Percentiles rank a stretch among this genome's conserved stretches.
Conservation (phyloP, 2,797 vertebrate genomes). For the Antrozous pallidus region DNA sequence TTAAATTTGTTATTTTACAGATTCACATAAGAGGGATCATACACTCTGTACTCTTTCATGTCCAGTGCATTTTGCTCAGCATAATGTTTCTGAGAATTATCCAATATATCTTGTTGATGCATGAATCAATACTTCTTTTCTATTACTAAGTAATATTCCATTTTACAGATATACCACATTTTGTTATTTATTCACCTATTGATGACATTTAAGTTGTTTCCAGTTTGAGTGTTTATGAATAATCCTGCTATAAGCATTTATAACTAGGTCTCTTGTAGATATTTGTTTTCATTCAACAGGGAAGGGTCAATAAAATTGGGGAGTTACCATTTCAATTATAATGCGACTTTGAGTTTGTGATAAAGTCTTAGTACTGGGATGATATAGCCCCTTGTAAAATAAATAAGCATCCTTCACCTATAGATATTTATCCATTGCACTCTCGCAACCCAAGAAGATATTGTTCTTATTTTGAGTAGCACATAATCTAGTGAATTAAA, state of each 20-base stretch:
- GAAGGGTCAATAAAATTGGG: not conserved
- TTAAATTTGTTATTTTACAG: not conserved
- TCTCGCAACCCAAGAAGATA: not conserved
- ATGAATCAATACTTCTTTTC: not conserved
- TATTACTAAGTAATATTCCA: not conserved
- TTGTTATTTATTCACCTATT: not conserved
- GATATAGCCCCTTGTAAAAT: not conserved
- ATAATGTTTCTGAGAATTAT: not conserved
- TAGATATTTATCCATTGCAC: not conserved
- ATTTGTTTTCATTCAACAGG: not conserved
- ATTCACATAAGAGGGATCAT: not conserved
- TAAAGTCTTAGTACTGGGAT: not conserved
- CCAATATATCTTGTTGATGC: rapidly evolving
- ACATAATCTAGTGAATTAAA: not conserved
- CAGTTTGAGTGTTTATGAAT: not conserved
- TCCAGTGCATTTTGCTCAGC: not conserved
- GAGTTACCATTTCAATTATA: not conserved
- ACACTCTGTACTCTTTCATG: not conserved
- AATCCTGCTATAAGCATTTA: not conserved
- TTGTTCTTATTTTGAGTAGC: not conserved
- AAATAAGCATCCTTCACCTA: not conserved
- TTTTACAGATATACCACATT: not conserved
- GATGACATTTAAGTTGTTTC: not conserved
- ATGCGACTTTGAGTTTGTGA: not conserved
- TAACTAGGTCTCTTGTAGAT: not conserved